Conservation (phyloP, 1,140 invertebrate species). For the Drosophila baimaii region DNA sequence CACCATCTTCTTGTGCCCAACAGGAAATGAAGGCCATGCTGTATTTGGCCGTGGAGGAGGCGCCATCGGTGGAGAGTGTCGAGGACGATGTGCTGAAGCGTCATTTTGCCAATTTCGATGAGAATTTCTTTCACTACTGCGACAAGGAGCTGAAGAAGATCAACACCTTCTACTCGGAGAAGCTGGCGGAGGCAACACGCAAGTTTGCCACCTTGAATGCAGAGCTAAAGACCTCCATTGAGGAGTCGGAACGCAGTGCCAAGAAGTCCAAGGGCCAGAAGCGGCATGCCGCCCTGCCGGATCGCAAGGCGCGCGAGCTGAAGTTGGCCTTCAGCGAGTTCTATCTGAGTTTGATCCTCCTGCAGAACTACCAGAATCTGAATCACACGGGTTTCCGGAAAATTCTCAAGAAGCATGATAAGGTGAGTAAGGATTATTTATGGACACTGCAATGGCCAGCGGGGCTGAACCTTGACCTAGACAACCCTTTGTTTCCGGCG, state of each 20-base stretch:
- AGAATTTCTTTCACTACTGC: conserved; percentile 97
- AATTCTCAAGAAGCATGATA: conserved; percentile 99
- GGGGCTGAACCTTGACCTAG: conserved; percentile 16
- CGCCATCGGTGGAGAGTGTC: conserved; percentile 93
- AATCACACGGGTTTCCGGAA: conserved; percentile 99
- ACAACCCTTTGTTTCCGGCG: not conserved
- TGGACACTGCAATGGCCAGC: conserved; percentile 3
- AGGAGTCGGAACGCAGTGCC: conserved; percentile 86
- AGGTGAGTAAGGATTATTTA: conserved; percentile 88
- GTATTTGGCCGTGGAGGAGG: conserved; percentile 94
- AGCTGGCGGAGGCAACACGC: conserved; percentile 97
- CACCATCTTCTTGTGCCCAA: too few relatives aligned
- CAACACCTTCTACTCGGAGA: conserved; percentile 99
- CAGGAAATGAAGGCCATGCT: conserved; percentile 97
- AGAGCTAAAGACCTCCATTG: conserved; percentile 92
- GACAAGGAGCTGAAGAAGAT: conserved; percentile 98
- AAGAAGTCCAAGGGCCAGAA: conserved; percentile 86
- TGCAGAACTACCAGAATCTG: conserved; percentile 96
- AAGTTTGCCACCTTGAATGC: conserved; percentile 96
- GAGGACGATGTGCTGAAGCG: conserved; percentile 94
- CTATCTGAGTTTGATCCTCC: conserved; percentile 97
- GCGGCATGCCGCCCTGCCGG: conserved; percentile 86
- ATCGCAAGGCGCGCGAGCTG: conserved; percentile 92
- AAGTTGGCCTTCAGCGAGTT: conserved; percentile 99
- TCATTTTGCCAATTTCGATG: conserved; percentile 98